Conservation (phyloP, 1,140 invertebrate species). For the Dolichoris vasculosae region DNA sequence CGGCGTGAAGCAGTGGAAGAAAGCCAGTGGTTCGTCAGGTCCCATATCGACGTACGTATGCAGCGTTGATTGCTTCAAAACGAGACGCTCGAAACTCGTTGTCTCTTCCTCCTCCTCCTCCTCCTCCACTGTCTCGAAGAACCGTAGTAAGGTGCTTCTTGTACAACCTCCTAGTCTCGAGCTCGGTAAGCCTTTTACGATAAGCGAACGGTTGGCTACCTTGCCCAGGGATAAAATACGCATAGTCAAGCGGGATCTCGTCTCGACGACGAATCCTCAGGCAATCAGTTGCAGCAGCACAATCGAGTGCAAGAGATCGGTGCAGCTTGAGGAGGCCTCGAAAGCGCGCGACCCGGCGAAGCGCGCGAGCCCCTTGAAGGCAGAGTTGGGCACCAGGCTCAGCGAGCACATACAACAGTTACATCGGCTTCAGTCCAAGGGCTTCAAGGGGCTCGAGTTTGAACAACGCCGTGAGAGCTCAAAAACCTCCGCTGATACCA, state of each 20-base stretch:
- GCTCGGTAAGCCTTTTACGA: slow-evolving; percentile 62
- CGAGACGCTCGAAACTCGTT: slow-evolving; percentile 18
- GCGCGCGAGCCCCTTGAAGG: slow-evolving; percentile 52
- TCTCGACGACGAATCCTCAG: slow-evolving; percentile 83
- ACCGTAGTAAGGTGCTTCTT: background rate
- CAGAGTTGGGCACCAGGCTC: slow-evolving; percentile 60
- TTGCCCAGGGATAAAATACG: slow-evolving; percentile 7
- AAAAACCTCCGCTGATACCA: slow-evolving; percentile 49
- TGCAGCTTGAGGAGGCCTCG: background rate
- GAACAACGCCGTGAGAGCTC: slow-evolving; percentile 60
- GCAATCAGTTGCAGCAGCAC: slow-evolving; percentile 76
- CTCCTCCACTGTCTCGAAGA: background rate
- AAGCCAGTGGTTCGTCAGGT: slow-evolving; percentile 71
- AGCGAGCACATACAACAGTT: slow-evolving; percentile 63
- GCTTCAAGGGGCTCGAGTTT: slow-evolving; percentile 70
- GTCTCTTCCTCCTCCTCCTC: background rate
- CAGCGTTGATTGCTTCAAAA: slow-evolving; percentile 65
- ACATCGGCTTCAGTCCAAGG: slow-evolving; percentile 63
- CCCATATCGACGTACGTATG: slow-evolving; percentile 83
- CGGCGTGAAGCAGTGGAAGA: slow-evolving; percentile 80
- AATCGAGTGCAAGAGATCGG: slow-evolving; percentile 62
- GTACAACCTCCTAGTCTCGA: background rate
- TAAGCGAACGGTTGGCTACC: slow-evolving; percentile 59
- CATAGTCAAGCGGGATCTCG: slow-evolving; percentile 80
- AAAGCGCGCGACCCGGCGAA: background rate